Conservation (phyloP, 2,113 vertebrate genomes). For the Paramisgurnus dabryanus region DNA sequence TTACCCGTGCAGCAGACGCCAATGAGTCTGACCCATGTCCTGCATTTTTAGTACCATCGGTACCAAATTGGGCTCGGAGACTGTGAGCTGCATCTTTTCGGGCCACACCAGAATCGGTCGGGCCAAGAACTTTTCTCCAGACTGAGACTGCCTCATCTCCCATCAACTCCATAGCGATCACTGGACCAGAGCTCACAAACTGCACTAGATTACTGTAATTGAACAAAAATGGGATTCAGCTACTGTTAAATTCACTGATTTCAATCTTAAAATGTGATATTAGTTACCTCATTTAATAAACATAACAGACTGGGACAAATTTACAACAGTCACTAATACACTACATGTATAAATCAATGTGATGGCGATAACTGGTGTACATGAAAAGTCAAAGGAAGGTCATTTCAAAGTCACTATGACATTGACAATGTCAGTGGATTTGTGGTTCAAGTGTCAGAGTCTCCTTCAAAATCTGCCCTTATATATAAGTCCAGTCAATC, state of each 20-base stretch:
- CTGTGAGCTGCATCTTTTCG: constrained; percentile 77
- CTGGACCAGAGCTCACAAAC: constrained; percentile 83
- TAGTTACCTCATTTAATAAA: too few relatives aligned
- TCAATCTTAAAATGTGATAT: not conserved
- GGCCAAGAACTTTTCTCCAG: constrained; percentile 85
- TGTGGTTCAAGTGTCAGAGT: constrained; percentile 30
- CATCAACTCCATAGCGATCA: constrained; percentile 92
- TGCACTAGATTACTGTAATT: constrained; percentile 84
- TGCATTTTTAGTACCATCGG: constrained; percentile 80
- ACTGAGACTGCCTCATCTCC: constrained; percentile 85
- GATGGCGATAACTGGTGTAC: too few relatives aligned
- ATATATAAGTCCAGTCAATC: constrained; percentile 58
- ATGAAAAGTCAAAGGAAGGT: constrained; percentile 8
- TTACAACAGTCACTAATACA: too few relatives aligned
- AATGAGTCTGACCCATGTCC: constrained; percentile 88
- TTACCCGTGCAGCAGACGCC: constrained; percentile 87
- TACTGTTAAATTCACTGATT: not conserved
- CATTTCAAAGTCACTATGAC: constrained; percentile 2
- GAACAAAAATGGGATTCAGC: constrained; percentile 4
- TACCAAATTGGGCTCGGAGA: constrained; percentile 81
- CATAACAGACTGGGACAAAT: too few relatives aligned
- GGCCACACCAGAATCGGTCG: constrained; percentile 75
- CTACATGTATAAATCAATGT: too few relatives aligned
- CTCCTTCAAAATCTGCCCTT: constrained; percentile 48
- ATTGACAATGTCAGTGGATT: constrained; percentile 49